Evolutionary conservation across 64 coral and sea anemone species (phyloP), one percentile per base, ranked within the genome.

Genomic region (Pocillopora verrucosa): DNA sequence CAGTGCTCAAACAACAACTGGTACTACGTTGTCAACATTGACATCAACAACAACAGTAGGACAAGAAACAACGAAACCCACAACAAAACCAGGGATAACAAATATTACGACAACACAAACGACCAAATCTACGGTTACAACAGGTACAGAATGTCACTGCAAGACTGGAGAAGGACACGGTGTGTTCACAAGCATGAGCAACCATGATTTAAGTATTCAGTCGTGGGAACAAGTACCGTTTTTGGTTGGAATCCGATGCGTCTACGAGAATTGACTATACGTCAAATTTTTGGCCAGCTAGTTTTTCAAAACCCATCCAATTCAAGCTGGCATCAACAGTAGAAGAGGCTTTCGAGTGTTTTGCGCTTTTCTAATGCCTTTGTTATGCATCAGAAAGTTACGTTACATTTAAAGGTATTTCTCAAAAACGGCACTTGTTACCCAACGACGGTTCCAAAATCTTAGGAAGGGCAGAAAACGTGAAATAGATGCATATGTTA

Each of bases 171-270:
- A 20, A 51, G 51, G 22, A 30, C 58, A 59, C 13, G 77, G 77
- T 79, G 77, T 57, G 56, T 79, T 79, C 77, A 79, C 59, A 79
- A 79, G 24, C 77, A 59, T 25, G 20, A 59, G 59, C 77, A 14
- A 56, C 9, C 77, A 25, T 22, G 77, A 79, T 79, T 19, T 51
- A 79, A 24, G 20, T 60, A 79, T 79, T 79, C 77, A 79, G 41
- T 79, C 57, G 20, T 1, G 19, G 38, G 25, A 24, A 60, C 22
- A 56, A 79, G 77, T 77, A 56, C 75, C 41, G 20, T 79, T 51
- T 59, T 60, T 22, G 56, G 56, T 30, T 60, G 77, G 11, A 70
- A 70, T 70, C 67, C 41, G 41, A 3, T 51, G 22, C 67, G 5
- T 70, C 67, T 70, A 10, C 22, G 20, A 70, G 67, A 70, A 70